Evolutionary conservation across 2,113 vertebrate species (phyloP).

Genomic region (Esox niger): DNA sequence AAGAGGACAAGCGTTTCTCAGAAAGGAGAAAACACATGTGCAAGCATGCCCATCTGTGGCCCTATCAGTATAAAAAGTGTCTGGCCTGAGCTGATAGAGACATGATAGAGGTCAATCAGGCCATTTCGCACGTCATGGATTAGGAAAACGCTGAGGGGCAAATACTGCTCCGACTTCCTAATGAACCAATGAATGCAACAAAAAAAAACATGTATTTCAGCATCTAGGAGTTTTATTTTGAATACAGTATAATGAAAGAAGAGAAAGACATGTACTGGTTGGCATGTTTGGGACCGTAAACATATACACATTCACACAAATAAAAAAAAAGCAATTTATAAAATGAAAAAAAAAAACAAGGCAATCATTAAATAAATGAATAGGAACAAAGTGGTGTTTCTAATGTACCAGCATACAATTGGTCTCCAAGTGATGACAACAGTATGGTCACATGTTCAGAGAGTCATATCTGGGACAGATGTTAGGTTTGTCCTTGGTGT

Average conservation of each 20-base stretch:
- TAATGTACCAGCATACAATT: slow-evolving; percentile 37
- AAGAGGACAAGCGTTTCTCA: slow-evolving; percentile 25
- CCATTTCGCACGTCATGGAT: slow-evolving; percentile 15
- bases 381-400: slow-evolving; percentile 27
- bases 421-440: slow-evolving; percentile 30
- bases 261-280: slow-evolving; percentile 26
- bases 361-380: slow-evolving; percentile 44
- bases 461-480: slow-evolving; percentile 28
- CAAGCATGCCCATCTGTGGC: slow-evolving; percentile 31
- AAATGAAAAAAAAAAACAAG: slow-evolving; percentile 55
- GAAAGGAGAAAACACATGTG: slow-evolving; percentile 37
- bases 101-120: slow-evolving; percentile 17
- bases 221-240: slow-evolving; percentile 51
- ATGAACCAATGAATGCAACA: too few species aligned
- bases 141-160: background rate
- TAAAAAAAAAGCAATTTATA: slow-evolving; percentile 58
- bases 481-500: slow-evolving; percentile 20
- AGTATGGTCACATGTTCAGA: slow-evolving; percentile 48
- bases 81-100: slow-evolving; percentile 65
- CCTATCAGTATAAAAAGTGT: slow-evolving; percentile 61
- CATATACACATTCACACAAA: slow-evolving; percentile 69
- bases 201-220: too few species aligned
- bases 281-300: slow-evolving; percentile 53
- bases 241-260: slow-evolving; percentile 61
- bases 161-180: too few species aligned